Evolutionary conservation across 1,140 invertebrate species (phyloP).

Genomic region (Bombus picipes): DNA sequence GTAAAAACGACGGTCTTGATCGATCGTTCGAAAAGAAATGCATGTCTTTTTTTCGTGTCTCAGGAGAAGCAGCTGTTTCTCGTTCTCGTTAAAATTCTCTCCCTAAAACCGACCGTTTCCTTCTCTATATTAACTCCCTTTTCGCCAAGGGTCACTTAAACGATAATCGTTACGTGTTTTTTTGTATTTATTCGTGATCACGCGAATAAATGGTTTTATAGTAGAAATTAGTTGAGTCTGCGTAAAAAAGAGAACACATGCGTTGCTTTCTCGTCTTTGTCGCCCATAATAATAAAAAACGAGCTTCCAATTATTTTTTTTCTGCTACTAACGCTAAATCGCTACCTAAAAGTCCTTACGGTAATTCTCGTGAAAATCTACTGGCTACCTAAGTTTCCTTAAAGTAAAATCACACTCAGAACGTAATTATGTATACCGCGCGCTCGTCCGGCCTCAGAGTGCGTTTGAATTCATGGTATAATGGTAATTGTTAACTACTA

Average conservation of each 20-base stretch:
- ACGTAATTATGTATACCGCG: slow-evolving; percentile 65
- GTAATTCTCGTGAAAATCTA: slow-evolving; percentile 39
- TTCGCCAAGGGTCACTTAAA: neutral
- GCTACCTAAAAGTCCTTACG: slow-evolving; percentile 8
- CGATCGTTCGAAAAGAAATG: slow-evolving; percentile 1
- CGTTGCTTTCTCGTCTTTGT: neutral
- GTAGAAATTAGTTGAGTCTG: slow-evolving; percentile 40
- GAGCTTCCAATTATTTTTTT: neutral
- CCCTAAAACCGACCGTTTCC: neutral
- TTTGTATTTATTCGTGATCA: no score
- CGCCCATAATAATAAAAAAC: slow-evolving; percentile 40
- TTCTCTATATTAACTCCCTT: neutral
- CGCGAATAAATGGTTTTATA: no score
- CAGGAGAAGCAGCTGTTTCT: neutral
- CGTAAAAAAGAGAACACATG: slow-evolving; percentile 60
- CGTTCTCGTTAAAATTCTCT: neutral
- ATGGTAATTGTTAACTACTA: neutral
- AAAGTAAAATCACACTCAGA: slow-evolving; percentile 80
- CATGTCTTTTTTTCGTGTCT: neutral
- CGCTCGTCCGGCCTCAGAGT: neutral
- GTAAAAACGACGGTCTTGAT: neutral
- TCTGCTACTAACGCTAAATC: slow-evolving; percentile 23
- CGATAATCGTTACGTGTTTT: neutral
- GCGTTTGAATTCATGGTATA: neutral
- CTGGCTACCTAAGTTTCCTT: slow-evolving; percentile 63